These are phyloP conservation scores for Numenius arquata DNA, from an alignment of 2,113 vertebrate species.

Conservation along the genomic window DNA sequence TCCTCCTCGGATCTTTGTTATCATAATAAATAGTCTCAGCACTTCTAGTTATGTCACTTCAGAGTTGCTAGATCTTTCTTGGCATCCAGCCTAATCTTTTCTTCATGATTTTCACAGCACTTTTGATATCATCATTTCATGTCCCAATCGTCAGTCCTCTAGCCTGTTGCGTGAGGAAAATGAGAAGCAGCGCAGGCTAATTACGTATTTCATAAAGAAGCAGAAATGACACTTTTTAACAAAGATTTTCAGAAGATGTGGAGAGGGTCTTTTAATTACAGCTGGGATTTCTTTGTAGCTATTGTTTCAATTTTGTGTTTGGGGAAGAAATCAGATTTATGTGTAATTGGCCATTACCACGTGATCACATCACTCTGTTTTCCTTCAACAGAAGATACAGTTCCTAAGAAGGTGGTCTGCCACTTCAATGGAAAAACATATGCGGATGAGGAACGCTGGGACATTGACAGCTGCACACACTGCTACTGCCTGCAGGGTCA, in stretches of 20 bases:
- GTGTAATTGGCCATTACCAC: not conserved
- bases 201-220: not conserved
- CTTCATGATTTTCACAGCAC: not conserved
- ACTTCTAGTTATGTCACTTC: not conserved
- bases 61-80: not conserved
- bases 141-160: not conserved
- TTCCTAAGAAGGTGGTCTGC: slow-evolving; percentile 83
- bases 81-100: not conserved
- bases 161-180: not conserved
- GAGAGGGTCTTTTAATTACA: not conserved
- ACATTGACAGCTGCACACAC: slow-evolving; percentile 91
- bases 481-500: slow-evolving; percentile 93
- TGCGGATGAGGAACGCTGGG: slow-evolving; percentile 88
- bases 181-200: not conserved
- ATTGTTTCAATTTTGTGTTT: not conserved
- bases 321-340: not conserved
- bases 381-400: slow-evolving; percentile 77
- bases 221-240: not conserved
- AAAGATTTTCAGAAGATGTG: not conserved
- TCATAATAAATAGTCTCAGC: not conserved
- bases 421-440: slow-evolving; percentile 87
- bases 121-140: not conserved
- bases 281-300: not conserved
- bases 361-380: not conserved
- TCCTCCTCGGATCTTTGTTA: not conserved